Evolutionary conservation across 2,113 vertebrate species (phyloP), one percentile per base, ranked within the genome.

Genomic region (Diadophis punctatus): DNA sequence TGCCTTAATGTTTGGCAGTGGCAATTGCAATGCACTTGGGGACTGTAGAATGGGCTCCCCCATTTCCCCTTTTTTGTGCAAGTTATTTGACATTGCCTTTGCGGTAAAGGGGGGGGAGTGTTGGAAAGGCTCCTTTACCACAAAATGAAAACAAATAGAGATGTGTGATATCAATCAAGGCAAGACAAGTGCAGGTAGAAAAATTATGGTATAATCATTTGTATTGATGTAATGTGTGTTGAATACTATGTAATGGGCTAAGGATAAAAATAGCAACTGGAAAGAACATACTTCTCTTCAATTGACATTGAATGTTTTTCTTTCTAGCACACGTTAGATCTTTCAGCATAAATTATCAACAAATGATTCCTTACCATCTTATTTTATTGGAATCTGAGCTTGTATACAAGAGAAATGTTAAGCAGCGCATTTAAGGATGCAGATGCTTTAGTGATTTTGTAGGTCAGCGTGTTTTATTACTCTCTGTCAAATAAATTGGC

Each of bases 401-500:
- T 89, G 23, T 88, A 74, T 80, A 43, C 48, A 43, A 80, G 87
- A 48, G 39, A 20, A 80, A 53, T 46, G 43, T 92, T 56, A 89
- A 88, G 39, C 53, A 56, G 88, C 55, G 25, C n/a, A 55, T 87
- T 63, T 68, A 90, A 92, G 51, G 60, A 84, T 92, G 53, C 39
- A 80, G 86, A 87, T 56, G 90, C 39, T 92, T 88, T 88, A 74
- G 85, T 55, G 30, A 56, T 89, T 92, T 89, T 88, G 39, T 92
- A 80, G 60, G 91, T 80, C 51, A 84, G 87, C 34, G 46, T 92
- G 87, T 88, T 88, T 88, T 92, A 92, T 87, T 92, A 92, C 23
- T 63, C 90, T 92, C 34, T 89, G 60, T 89, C 55, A 92, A 88
- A 89, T 80, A 92, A 92, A 89, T 88, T 89, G 91, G 63, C 46